Evolutionary conservation across 1,140 invertebrate species (phyloP).

Genomic region (Mizuhopecten yessoensis): DNA sequence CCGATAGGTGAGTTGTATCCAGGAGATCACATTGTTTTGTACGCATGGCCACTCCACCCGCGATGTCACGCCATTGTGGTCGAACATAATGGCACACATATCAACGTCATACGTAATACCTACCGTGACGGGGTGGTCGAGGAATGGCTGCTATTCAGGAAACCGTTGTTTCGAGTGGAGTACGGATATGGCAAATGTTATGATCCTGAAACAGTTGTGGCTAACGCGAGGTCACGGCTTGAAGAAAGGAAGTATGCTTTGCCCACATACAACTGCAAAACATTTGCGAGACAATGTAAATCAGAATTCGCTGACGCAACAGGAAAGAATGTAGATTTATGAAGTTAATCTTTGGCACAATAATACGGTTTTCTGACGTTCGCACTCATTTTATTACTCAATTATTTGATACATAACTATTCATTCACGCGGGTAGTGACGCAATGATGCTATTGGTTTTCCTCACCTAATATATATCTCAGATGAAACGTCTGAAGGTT

Average conservation of each 20-base stretch:
- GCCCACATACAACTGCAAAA: too few species aligned
- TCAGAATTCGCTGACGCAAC: too few species aligned
- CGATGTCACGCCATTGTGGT: neutral
- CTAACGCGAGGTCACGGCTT: neutral
- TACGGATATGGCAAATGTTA: neutral
- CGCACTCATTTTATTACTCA: too few species aligned
- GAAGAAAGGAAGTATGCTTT: neutral
- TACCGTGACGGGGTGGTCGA: neutral
- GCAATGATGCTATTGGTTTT: too few species aligned
- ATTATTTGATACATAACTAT: too few species aligned
- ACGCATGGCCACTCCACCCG: neutral
- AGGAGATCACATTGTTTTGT: neutral
- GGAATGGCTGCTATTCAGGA: neutral
- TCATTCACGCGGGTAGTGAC: too few species aligned
- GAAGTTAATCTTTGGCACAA: too few species aligned
- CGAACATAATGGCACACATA: neutral
- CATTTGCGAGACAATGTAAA: neutral
- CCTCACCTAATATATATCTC: too few species aligned
- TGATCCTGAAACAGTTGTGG: neutral
- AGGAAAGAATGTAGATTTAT: too few species aligned
- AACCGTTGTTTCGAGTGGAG: neutral
- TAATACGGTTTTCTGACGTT: too few species aligned
- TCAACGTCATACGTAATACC: neutral
- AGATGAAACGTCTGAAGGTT: too few species aligned
- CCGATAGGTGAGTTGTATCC: neutral